Percentiles rank a stretch among this genome's conserved stretches.
Evolutionary conservation across 1,140 invertebrate genomes (phyloP).

Genomic region (Nebria ingens): DNA sequence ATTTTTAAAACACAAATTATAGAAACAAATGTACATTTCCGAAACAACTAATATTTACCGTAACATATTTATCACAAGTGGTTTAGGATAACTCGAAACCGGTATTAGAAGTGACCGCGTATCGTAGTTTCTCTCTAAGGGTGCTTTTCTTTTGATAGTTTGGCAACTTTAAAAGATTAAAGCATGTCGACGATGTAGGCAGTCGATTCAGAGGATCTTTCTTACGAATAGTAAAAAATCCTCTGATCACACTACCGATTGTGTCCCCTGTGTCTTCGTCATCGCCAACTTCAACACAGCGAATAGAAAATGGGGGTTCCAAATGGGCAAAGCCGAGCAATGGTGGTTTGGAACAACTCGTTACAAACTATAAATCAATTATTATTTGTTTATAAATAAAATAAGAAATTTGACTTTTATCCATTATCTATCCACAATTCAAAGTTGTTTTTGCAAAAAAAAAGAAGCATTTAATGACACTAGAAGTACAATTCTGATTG

Average conservation of each 20-base stretch:
- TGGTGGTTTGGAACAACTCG: conserved; percentile 96
- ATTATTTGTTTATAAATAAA: no score
- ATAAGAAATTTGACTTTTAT: no score
- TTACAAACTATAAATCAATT: conserved; percentile 79
- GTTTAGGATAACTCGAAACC: conserved; percentile 93
- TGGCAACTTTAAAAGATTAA: conserved; percentile 96
- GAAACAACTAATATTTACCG: no score
- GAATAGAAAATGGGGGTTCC: conserved; percentile 97
- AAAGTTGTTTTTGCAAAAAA: no score
- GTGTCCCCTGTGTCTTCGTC: conserved; percentile 97
- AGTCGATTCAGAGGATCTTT: conserved; percentile 91
- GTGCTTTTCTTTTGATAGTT: conserved; percentile 97
- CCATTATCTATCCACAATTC: no score
- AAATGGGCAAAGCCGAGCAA: conserved; percentile 93
- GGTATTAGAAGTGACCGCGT: conserved; percentile 95
- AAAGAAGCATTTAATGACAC: no score
- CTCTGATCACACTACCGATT: conserved; percentile 89
- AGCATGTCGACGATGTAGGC: conserved; percentile 98
- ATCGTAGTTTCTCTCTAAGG: conserved; percentile 89
- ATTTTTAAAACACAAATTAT: no score
- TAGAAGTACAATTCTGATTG: no score
- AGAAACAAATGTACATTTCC: no score
- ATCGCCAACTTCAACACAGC: conserved; percentile 97
- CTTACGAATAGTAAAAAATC: conserved; percentile 95
- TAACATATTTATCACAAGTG: neutral